Base-by-base conservation (phyloP, 2,797 vertebrate genomes). In the Vespertilio murinus region DNA sequence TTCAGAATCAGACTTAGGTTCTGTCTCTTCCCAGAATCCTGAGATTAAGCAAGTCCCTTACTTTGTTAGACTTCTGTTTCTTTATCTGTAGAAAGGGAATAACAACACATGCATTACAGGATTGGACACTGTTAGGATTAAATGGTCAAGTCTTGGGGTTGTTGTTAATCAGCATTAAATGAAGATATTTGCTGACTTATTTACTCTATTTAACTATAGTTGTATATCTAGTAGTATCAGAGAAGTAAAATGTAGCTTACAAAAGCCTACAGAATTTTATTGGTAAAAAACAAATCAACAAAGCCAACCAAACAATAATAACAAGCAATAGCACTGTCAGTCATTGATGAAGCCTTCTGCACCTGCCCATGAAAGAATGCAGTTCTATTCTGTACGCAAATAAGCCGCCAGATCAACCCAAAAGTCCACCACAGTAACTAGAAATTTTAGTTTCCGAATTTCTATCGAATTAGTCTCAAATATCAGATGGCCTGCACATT, bases 401-500 rank as follows among this genome's bases (percentile, higher is more conserved):
- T 94, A 85, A 85, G 42, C 91, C 86, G 64, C 42, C 23, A 82
- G 0, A 1, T 25, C 85, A 96, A 85, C 64, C 14, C 22, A 35
- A 96, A 77, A 64, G 45, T 7, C 4, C 78, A 65, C 70, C n/a
- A 23, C 12, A 11, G 5, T 85, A 64, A 33, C 67, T 83, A 82
- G 35, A 3, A 33, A 16, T 23, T 65, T 88, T 67, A 30, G 40
- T 89, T 91, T 30, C 74, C 83, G 86, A 65, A 73, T 9, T 74
- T 88, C 20, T 89, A 12, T 8, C 65, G 13, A 89, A 85, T 74
- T 91, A 74, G 88, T 95, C 23, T 87, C 30, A 75, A 80, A 61
- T 35, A 3, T 10, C 59, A 8, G 2, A 7, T 88, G 17, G 1
- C 25, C 23, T 81, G 49, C 80, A 8, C 8, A 28, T n/a, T 88